These are phyloP conservation scores for Lepidurus arcticus DNA, from an alignment of 1,140 invertebrate species.

Conservation along the genomic window DNA sequence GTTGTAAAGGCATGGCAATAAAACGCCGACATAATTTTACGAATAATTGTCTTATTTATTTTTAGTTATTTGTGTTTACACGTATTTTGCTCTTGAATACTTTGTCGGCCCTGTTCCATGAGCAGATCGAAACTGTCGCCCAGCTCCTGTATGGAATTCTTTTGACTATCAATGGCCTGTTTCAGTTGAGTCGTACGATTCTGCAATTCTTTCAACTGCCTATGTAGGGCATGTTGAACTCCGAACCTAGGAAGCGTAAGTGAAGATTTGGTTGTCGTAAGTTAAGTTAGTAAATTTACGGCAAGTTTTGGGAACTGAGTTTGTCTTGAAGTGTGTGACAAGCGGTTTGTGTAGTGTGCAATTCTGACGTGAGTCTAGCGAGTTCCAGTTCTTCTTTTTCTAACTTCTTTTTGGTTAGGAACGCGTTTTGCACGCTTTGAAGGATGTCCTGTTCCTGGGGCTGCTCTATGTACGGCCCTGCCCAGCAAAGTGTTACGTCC, in stretches of 20 bases:
- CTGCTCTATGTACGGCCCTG: neutral
- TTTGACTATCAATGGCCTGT: neutral
- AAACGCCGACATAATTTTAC: neutral
- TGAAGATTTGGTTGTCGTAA: neutral
- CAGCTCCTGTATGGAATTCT: neutral
- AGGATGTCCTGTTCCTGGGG: neutral
- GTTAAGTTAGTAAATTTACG: neutral
- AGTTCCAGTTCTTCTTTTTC: neutral
- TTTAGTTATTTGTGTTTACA: neutral
- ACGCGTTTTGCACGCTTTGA: neutral
- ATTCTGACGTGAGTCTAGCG: neutral
- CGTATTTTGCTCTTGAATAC: neutral
- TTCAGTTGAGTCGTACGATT: neutral
- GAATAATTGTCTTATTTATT: neutral
- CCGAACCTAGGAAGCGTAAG: neutral
- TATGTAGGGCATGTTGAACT: neutral
- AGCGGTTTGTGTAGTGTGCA: neutral
- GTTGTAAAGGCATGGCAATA: slow-evolving; percentile 12
- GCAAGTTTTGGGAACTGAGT: neutral
- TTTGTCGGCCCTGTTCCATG: neutral
- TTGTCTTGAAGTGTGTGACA: neutral
- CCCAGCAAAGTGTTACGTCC: slow-evolving; percentile 2
- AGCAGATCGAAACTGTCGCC: neutral
- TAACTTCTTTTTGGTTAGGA: slow-evolving; percentile 1
- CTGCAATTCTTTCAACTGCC: neutral